Conservation (phyloP, 2,888 invertebrate species). For the Sthenelais limicola region DNA sequence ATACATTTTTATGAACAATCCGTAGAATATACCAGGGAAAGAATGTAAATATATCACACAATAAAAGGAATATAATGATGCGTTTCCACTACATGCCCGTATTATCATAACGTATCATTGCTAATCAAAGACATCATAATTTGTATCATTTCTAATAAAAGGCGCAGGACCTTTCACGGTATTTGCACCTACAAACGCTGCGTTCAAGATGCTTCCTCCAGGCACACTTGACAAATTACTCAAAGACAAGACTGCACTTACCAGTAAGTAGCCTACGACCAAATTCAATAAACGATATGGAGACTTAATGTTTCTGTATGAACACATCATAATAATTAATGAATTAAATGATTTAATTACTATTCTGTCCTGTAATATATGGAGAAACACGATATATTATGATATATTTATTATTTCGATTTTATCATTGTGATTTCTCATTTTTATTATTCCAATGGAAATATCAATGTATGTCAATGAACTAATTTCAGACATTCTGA, state of each 20-base stretch:
- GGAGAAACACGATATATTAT: too few species aligned
- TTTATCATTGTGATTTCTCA: too few species aligned
- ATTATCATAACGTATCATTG: too few species aligned
- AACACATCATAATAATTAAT: not conserved
- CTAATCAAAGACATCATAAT: too few species aligned
- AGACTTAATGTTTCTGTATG: not conserved
- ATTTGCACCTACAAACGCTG: constrained; percentile 56
- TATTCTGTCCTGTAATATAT: not conserved
- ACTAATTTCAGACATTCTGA: constrained; percentile 57
- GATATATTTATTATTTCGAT: too few species aligned
- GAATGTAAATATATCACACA: too few species aligned
- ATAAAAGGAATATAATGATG: too few species aligned
- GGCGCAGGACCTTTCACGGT: constrained; percentile 54
- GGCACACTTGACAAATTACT: constrained; percentile 54
- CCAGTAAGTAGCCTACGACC: constrained; percentile 6
- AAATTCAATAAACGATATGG: not conserved
- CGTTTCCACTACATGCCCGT: too few species aligned
- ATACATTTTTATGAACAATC: too few species aligned
- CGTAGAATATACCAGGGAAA: too few species aligned
- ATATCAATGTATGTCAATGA: not conserved
- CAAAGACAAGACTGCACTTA: constrained; percentile 47
- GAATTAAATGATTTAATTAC: not conserved
- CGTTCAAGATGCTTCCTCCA: constrained; percentile 55
- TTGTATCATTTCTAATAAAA: not conserved
- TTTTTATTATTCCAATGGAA: not conserved